Percentiles rank a stretch among this genome's conserved stretches.
Evolutionary conservation across 2,888 invertebrate species (phyloP).

Genomic region (Chrysomela aeneicollis): DNA sequence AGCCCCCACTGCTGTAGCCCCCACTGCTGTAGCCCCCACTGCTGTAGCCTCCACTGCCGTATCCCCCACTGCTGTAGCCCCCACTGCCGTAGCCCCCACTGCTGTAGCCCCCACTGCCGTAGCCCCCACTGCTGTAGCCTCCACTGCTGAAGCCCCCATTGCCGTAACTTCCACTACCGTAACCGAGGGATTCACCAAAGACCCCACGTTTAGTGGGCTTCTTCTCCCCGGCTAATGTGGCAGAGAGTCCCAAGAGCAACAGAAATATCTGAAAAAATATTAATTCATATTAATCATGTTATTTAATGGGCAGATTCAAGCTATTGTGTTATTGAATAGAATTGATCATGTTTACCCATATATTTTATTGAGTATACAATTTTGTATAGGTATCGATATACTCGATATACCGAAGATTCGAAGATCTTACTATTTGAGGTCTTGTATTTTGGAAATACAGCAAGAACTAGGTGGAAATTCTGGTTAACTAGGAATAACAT

Average conservation of each 20-base stretch:
- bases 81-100: conserved; percentile 35
- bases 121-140: conserved; percentile 50
- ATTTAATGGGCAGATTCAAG: too few relatives aligned
- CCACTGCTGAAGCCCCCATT: conserved; percentile 35
- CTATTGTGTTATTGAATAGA: too few relatives aligned
- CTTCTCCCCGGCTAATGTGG: conserved; percentile 58
- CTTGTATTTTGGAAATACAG: too few relatives aligned
- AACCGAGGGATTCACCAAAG: conserved; percentile 57
- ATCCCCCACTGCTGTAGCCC: conserved; percentile 50
- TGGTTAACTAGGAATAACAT: too few relatives aligned
- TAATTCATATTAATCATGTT: neutral
- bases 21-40: conserved; percentile 35
- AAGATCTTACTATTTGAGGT: too few relatives aligned
- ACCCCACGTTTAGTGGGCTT: conserved; percentile 62
- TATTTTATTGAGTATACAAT: too few relatives aligned
- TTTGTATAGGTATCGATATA: too few relatives aligned
- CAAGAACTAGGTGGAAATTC: too few relatives aligned
- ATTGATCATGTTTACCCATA: too few relatives aligned
- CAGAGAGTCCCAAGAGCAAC: conserved; percentile 59
- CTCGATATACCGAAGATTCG: too few relatives aligned
- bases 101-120: conserved; percentile 51
- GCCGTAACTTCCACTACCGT: conserved; percentile 51
- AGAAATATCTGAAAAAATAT: conserved; percentile 58
- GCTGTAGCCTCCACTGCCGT: conserved; percentile 51
- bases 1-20: conserved; percentile 49